phyloP scores from a whole-genome alignment of 2,888 invertebrate species.

The Cylindroiulus punctatus region DNA sequence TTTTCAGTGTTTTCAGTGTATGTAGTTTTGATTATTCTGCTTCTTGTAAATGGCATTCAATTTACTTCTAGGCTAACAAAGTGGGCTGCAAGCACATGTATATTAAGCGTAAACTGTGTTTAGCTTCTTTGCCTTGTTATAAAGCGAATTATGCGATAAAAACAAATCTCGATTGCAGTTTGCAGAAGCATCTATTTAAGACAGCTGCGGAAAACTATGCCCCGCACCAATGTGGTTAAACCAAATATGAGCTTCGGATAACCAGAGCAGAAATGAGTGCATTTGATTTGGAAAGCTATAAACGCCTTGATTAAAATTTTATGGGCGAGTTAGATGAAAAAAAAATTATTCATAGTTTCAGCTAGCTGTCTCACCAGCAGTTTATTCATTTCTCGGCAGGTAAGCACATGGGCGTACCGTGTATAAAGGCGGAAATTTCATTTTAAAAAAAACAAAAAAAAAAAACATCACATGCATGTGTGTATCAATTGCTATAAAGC shows the following conservation, averaged over 20 bases:
- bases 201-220: background rate
- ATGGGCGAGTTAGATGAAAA: background rate
- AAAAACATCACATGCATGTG: background rate
- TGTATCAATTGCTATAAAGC: no score
- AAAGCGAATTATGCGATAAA: background rate
- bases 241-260: constrained; percentile 26
- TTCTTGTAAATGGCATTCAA: background rate
- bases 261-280: constrained; percentile 8
- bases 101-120: background rate
- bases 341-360: background rate
- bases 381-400: background rate
- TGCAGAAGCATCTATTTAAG: background rate
- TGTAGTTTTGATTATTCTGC: no score
- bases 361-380: background rate
- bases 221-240: background rate
- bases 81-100: background rate
- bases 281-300: constrained; percentile 18
- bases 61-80: background rate
- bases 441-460: background rate
- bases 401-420: background rate
- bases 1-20: no score
- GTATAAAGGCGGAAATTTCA: background rate
- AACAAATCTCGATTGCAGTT: background rate
- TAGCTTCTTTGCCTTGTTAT: background rate
- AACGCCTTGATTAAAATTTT: constrained; percentile 30